Percentiles rank a stretch among this genome's conserved stretches.
Conservation (phyloP, 2,113 vertebrate genomes). For the Engraulis encrasicolus region DNA sequence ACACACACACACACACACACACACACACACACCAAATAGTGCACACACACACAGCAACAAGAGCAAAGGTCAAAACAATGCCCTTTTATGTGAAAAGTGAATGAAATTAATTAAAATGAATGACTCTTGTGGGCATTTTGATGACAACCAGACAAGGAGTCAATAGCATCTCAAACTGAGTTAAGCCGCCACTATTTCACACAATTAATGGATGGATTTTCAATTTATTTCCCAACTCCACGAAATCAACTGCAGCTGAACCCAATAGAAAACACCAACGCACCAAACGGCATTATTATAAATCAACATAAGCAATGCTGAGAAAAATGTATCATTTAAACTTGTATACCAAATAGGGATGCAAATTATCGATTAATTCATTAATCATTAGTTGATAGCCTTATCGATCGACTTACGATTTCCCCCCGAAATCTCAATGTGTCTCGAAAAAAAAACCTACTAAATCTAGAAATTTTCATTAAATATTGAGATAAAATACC, state of each 20-base stretch:
- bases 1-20: too few relatives aligned
- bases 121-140: background rate
- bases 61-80: background rate
- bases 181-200: background rate
- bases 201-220: constrained; percentile 20
- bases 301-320: background rate
- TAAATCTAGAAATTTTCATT: too few relatives aligned
- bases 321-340: background rate
- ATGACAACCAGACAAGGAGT: background rate
- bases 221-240: background rate
- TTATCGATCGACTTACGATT: too few relatives aligned
- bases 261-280: background rate
- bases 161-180: background rate
- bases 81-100: background rate
- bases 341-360: background rate
- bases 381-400: too few relatives aligned
- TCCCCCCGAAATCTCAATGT: too few relatives aligned
- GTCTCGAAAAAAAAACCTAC: too few relatives aligned
- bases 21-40: background rate
- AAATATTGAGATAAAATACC: too few relatives aligned
- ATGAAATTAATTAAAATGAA: background rate
- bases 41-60: background rate
- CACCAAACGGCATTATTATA: background rate
- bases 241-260: background rate
- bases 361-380: background rate